Evolutionary conservation across 1,140 invertebrate genomes (phyloP), one percentile per base, ranked within the genome.

Genomic region (Acromyrmex charruanus): DNA sequence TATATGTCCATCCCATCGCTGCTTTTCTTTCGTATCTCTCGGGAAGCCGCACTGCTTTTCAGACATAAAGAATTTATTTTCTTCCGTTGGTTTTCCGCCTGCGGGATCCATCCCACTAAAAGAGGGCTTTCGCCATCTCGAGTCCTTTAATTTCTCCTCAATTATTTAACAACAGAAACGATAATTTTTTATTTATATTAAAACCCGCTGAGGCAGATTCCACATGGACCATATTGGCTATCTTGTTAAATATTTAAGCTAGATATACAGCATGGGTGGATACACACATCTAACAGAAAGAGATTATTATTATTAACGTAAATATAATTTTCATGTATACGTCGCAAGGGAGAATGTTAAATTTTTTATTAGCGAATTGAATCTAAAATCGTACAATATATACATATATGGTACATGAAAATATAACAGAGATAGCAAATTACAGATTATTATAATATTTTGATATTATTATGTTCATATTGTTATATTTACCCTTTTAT

Each of bases 41-140:
- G 69, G 39, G 69, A 74, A 74, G 6, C 79, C 53, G 58, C 55
- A 74, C 80, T 74, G 69, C 39, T 84, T 84, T 74, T 84, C 69
- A 35, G 7, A 51, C 18, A 55, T 84, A 74, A 84, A 75, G 9
- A 59, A 75, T 84, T 84, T 84, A 84, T 61, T 61, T 74, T 74
- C 25, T 16, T 31, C 18, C 68, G 39, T 49, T 53, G 80, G 21
- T 82, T 74, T 21, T 72, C 49, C 18, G 18, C 39, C 69, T 25
- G 25, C 14, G 31, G n/a, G 39, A 18, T 55, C 25, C 9, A 39
- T 39, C 39, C 9, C 53, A 25, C 53, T 75, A 75, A 79, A 77
- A 84, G 39, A 84, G 14, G 63, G 12, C n/a, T 84, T 59, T 74
- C 25, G 12, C 80, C 18, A 82, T 72, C 35, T 61, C 18, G 51